Evolutionary conservation across 2,888 invertebrate genomes (phyloP), one percentile per base, ranked within the genome.

Genomic region (Synergus gifuensis): DNA sequence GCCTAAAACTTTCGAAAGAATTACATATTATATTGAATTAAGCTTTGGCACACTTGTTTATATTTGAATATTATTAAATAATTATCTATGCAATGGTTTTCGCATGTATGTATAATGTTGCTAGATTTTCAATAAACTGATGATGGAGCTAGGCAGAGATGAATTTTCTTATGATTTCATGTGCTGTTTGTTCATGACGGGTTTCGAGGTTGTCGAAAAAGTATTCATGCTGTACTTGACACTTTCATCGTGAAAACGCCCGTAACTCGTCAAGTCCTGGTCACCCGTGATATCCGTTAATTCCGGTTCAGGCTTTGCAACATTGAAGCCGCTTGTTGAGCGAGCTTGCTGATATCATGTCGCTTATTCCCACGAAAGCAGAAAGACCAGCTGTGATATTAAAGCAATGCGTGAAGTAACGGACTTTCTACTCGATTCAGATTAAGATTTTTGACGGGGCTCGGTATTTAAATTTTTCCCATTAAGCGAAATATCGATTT

Each of bases 171-270:
- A 8, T 8, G 54, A 54, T 54, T 54, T 54, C n/a, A 54, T 9
- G 8, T 8, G 54, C 8, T 60, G 22, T 60, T 18, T 60, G 22
- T 22, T 12, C 22, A 22, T 60, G 22, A 60, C 22, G 60, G 18
- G 12, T 60, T 60, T 73, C 73, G 46, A 73, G 28, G 76, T 77
- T 46, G 73, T 69, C 78, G 46, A 69, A 76, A 67, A 76, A 79
- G 78, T 78, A 82, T 81, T 82, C 81, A 81, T 81, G 79, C 80
- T 82, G 82, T 80, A 67, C 79, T 81, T 77, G 83, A 82, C 82
- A 82, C 81, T 83, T 82, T 78, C 81, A 78, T 76, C 76, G 78
- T 80, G 76, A 83, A 80, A 80, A 80, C n/a, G 22, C 12, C 22
- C 22, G 12, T 22, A 44, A 44, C 44, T 44, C 44, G 44, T 12